Evolutionary conservation across 2,113 vertebrate genomes (phyloP), one percentile per base, ranked within the genome.

Genomic region (Empidonax alnorum): DNA sequence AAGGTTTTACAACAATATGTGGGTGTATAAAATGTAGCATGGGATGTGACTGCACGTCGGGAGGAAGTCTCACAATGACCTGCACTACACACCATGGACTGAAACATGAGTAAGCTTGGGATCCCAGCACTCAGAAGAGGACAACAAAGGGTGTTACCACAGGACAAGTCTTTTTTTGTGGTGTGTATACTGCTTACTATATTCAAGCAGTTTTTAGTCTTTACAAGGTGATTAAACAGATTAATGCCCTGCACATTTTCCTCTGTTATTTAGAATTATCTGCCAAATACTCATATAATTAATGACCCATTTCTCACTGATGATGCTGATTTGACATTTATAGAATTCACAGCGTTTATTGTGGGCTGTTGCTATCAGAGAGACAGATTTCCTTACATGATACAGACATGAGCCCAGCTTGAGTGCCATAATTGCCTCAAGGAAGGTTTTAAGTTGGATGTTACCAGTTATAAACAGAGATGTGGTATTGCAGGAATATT

Each of bases 31-130:
- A 94, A 66, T 74, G 63, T 83, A 93, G 85, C 20, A 50, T 46
- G 87, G 69, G 76, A 75, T 24, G 22, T 62, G 69, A 68, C 69
- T 76, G 55, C 59, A 4, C 68, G 69, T 77, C 59, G 41, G 46
- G 50, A 94, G 27, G 84, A 93, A 96, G 82, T 27, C 82, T 94
- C 58, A 53, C 56, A 89, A 31, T 58, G 62, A 82, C 21, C 67
- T 80, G 58, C 3, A 2, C 62, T 61, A 46, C 50, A 63, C 39
- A 82, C 20, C 37, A 50, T 22, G 23, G 7, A 10, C 33, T 76
- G 67, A 76, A 90, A 87, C 46, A 30, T 74, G 81, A 91, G 41
- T 63, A 67, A 62, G n/a, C 44, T 46, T 5, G 2, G 67, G 47
- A 74, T 86, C 78, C 55, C 65, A 74, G 82, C 75, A 86, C 35